Evolutionary conservation across 2,797 vertebrate species (phyloP), one percentile per base, ranked within the genome.

Genomic region (Acestrorhynchus altus): DNA sequence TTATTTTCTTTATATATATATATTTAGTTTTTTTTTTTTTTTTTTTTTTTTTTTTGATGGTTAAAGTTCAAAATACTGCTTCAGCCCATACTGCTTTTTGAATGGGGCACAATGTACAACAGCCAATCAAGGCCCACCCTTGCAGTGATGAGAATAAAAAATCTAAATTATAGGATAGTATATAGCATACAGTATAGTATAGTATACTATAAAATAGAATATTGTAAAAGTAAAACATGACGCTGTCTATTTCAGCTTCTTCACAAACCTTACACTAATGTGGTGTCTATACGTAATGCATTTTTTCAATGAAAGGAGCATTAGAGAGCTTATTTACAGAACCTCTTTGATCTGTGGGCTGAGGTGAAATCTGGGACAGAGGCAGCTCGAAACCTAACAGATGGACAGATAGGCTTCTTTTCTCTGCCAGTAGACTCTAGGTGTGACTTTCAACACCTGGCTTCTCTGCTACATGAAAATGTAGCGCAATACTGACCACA

Each of bases 401-500:
- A 42, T 68, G 76, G 57, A 44, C 83, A 82, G 77, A 87, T 81
- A 78, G 35, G 60, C 60, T 63, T 63, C 54, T 75, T 59, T 87
- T 78, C 79, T 66, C 76, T 86, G 82, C 83, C 86, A 87, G 81
- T 47, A 74, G 82, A 73, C 70, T 73, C 74, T 70, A 67, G 77
- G 83, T 88, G 85, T 86, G 85, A 89, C 83, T 87, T 88, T 85
- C 81, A 88, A 83, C 83, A 86, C 40, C 77, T 44, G 83, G 79
- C 84, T 83, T 83, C 81, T 81, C 82, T 77, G 56, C 20, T 70
- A 59, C 56, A 63, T 9, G 51, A 40, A 71, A 52, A 69, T 56
- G 68, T 81, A 83, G 83, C 72, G 57, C 72, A 77, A 83, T 80
- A 90, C 84, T 79, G 83, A 40, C 63, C 24, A 4, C 51, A 66